A percentile compares a stretch with the other conserved stretches of the same genome.
Evolutionary conservation across 2,797 vertebrate genomes (phyloP).

Genomic region (Sylvia borin): DNA sequence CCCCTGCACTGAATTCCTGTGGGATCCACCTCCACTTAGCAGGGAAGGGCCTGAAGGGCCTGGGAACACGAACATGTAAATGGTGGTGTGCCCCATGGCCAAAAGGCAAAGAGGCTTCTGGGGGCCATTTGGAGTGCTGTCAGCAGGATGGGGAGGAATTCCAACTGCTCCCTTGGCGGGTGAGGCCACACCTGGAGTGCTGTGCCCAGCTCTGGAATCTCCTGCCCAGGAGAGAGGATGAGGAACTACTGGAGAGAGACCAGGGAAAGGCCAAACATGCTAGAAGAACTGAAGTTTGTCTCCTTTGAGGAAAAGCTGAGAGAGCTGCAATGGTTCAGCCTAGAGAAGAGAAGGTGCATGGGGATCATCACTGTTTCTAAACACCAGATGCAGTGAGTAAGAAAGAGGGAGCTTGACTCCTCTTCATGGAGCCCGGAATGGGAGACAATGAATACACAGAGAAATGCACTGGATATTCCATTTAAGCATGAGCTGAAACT

Average conservation of each 20-base stretch:
- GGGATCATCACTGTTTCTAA: background rate
- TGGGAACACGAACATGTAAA: background rate
- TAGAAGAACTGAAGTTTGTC: background rate
- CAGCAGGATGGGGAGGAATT: background rate
- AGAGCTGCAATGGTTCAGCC: background rate
- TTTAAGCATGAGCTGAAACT: background rate
- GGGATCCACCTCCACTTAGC: background rate
- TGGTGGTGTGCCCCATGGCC: background rate
- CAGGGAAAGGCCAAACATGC: background rate
- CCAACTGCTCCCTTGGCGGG: too few relatives aligned
- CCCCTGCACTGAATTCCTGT: rapidly evolving
- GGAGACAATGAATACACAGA: background rate
- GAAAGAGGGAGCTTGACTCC: background rate
- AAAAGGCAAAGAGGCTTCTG: background rate
- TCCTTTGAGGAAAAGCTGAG: background rate
- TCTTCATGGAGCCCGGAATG: background rate
- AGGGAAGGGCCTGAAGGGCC: background rate
- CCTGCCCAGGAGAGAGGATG: background rate
- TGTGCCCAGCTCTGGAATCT: background rate
- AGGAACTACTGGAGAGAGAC: background rate
- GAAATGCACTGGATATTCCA: background rate
- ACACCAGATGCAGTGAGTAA: background rate
- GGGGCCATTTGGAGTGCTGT: background rate
- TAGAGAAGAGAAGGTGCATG: background rate
- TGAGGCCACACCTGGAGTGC: background rate